phyloP scores from a whole-genome alignment of 2,797 vertebrate genomes.

The Triplophysa bombifrons region DNA sequence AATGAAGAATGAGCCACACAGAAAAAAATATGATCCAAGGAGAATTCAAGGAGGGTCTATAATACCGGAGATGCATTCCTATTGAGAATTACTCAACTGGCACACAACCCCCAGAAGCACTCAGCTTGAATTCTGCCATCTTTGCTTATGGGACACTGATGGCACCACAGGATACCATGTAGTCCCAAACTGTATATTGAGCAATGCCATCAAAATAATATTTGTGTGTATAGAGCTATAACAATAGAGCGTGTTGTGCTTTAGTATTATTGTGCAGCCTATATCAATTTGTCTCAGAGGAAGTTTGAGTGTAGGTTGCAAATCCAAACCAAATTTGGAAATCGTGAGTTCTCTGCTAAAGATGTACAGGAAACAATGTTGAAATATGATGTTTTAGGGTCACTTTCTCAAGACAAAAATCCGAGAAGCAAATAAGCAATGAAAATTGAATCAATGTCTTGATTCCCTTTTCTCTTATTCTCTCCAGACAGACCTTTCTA shows the following conservation, averaged over 20 bases:
- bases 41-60: constrained; percentile 12
- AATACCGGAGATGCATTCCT: not conserved
- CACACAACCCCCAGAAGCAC: not conserved
- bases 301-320: not conserved
- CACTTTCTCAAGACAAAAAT: not conserved
- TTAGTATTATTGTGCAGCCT: not conserved
- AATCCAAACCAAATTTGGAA: not conserved
- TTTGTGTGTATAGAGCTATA: not conserved
- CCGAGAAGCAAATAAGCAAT: not conserved
- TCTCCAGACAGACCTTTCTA: not conserved
- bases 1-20: constrained; percentile 37
- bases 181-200: not conserved
- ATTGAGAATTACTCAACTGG: not conserved
- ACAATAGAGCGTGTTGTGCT: not conserved
- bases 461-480: not conserved
- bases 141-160: not conserved
- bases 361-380: not conserved
- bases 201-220: not conserved
- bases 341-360: not conserved
- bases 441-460: not conserved
- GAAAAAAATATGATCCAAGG: constrained; percentile 36
- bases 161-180: not conserved
- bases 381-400: not conserved
- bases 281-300: not conserved
- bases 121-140: not conserved